Evolutionary conservation across 2,797 vertebrate species (phyloP).

Genomic region (Allobates femoralis): DNA sequence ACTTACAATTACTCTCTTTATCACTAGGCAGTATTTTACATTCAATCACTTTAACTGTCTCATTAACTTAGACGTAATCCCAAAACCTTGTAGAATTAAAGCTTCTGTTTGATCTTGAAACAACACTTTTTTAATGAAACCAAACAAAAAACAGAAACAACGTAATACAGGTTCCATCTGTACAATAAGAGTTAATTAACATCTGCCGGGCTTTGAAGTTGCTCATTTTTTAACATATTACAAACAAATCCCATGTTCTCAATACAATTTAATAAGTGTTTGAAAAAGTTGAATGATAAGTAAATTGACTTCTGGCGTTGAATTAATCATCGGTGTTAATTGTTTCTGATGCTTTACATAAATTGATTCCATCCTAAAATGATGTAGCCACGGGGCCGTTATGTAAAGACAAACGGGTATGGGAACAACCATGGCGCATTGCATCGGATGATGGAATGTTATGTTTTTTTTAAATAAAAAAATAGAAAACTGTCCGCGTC

Average conservation of each 20-base stretch:
- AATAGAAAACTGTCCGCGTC: too few relatives aligned
- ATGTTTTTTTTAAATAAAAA: too few relatives aligned
- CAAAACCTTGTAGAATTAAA: neutral
- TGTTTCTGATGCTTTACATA: constrained; percentile 61
- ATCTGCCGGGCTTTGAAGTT: constrained; percentile 31
- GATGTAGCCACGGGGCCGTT: constrained; percentile 32
- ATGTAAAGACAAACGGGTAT: constrained; percentile 65
- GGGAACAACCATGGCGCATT: neutral
- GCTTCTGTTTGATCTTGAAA: neutral
- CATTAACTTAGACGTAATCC: neutral
- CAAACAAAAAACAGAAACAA: neutral
- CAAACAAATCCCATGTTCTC: constrained; percentile 42
- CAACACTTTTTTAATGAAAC: neutral
- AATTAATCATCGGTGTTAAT: constrained; percentile 68
- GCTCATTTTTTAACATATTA: constrained; percentile 49
- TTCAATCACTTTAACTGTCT: neutral
- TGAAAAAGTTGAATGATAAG: constrained; percentile 63
- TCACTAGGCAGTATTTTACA: neutral
- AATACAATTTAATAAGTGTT: constrained; percentile 59
- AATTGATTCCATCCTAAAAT: constrained; percentile 55
- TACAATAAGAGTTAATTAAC: constrained; percentile 30
- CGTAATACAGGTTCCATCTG: neutral
- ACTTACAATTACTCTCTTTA: neutral
- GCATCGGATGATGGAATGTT: neutral
- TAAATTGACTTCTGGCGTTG: constrained; percentile 35